Percentiles rank a stretch among this genome's conserved stretches.
phyloP scores from a whole-genome alignment of 2,888 invertebrate genomes.

The Cataglyphis rosenhaueri region DNA sequence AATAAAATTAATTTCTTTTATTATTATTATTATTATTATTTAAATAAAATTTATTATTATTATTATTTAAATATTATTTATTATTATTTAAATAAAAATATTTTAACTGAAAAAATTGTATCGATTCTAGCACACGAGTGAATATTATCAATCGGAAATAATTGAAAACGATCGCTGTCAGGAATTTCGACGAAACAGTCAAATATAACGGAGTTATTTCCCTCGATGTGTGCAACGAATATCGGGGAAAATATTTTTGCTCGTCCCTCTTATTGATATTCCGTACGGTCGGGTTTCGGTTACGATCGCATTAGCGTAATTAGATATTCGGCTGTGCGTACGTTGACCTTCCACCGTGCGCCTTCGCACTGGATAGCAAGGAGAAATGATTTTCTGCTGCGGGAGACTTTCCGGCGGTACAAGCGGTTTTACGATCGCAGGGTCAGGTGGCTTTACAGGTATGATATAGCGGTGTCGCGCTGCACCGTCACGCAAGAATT shows the following conservation, averaged over 20 bases:
- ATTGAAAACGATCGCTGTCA: neutral
- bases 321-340: constrained; percentile 34
- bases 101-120: neutral
- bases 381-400: neutral
- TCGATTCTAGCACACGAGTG: neutral
- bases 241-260: constrained; percentile 14
- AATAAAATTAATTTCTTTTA: too few species aligned
- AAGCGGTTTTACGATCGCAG: constrained; percentile 20
- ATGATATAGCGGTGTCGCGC: neutral
- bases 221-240: neutral
- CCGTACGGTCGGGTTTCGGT: neutral
- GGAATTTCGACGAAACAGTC: neutral
- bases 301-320: constrained; percentile 43
- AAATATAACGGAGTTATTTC: neutral
- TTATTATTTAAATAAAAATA: too few species aligned
- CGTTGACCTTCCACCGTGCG: constrained; percentile 14
- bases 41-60: too few species aligned
- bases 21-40: too few species aligned
- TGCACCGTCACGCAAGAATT: neutral
- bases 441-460: neutral
- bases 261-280: constrained; percentile 13
- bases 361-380: neutral
- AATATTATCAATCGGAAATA: neutral
- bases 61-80: too few species aligned
- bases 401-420: neutral